Evolutionary conservation across 2,888 invertebrate species (phyloP).

Genomic region (Morpho deidamia): DNA sequence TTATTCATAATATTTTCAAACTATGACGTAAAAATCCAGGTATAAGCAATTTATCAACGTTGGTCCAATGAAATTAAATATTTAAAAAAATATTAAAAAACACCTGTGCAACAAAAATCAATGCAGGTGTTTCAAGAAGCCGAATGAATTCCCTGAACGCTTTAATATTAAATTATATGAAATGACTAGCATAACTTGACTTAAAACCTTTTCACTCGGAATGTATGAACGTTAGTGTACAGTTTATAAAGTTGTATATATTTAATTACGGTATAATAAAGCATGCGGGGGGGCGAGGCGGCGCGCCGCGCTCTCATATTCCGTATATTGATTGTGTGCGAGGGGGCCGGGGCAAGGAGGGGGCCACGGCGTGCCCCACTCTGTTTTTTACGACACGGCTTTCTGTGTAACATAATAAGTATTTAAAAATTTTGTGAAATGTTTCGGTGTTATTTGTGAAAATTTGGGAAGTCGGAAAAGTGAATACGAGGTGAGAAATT

Average conservation of each 20-base stretch:
- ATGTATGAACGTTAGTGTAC: slow-evolving; percentile 55
- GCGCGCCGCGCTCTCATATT: slow-evolving; percentile 78
- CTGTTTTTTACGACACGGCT: slow-evolving; percentile 80
- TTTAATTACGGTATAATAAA: slow-evolving; percentile 79
- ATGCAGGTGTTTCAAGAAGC: slow-evolving; percentile 27
- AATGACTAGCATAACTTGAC: slow-evolving; percentile 20
- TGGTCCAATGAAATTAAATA: background rate
- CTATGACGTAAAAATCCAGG: too few relatives aligned
- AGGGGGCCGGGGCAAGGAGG: slow-evolving; percentile 75
- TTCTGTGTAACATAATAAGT: slow-evolving; percentile 79
- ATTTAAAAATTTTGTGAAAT: slow-evolving; percentile 77
- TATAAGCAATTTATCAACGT: too few relatives aligned
- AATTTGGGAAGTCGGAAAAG: slow-evolving; percentile 69
- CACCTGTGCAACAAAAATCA: slow-evolving; percentile 29
- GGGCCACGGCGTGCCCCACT: slow-evolving; percentile 79
- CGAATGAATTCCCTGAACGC: slow-evolving; percentile 15
- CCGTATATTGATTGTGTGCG: slow-evolving; percentile 79
- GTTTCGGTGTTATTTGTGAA: slow-evolving; percentile 76
- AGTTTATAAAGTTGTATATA: slow-evolving; percentile 73
- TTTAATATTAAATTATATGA: slow-evolving; percentile 23
- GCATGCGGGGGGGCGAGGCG: slow-evolving; percentile 77
- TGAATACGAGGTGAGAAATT: slow-evolving; percentile 67
- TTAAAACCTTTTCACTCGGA: slow-evolving; percentile 30
- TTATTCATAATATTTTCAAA: too few relatives aligned
- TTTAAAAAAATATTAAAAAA: slow-evolving; percentile 19